Percentiles rank a stretch among this genome's conserved stretches.
These are phyloP conservation scores for Tortricodes alternella DNA, from an alignment of 2,888 invertebrate genomes.

Conservation along the genomic window DNA sequence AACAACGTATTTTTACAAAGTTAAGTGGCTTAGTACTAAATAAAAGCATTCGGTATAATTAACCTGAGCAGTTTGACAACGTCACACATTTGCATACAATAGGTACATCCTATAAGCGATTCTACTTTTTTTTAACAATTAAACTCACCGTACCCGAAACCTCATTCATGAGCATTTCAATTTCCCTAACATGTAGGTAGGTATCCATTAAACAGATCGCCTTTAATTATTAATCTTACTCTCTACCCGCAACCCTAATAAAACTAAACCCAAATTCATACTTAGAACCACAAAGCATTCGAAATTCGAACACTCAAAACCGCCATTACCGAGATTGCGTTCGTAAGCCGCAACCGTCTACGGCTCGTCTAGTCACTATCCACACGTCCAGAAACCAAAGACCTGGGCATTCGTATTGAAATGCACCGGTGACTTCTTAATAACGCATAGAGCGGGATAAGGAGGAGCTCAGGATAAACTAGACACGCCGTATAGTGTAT, in stretches of 20 bases:
- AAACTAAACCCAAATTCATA: constrained; percentile 46
- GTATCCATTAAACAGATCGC: neutral
- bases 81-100: constrained; percentile 17
- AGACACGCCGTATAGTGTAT: constrained; percentile 61
- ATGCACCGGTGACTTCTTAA: constrained; percentile 41
- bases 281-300: constrained; percentile 34
- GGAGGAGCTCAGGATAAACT: constrained; percentile 45
- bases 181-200: neutral
- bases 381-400: constrained; percentile 53
- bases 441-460: constrained; percentile 30
- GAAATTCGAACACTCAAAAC: constrained; percentile 39
- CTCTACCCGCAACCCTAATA: constrained; percentile 40
- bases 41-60: constrained; percentile 2
- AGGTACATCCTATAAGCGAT: neutral
- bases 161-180: neutral
- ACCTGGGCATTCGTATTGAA: constrained; percentile 50
- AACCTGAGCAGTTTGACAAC: neutral
- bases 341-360: constrained; percentile 58
- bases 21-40: neutral
- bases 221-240: constrained; percentile 8
- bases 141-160: constrained; percentile 15
- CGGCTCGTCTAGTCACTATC: constrained; percentile 68
- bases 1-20: neutral
- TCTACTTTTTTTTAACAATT: constrained; percentile 8
- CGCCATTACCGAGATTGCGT: constrained; percentile 44